Evolutionary conservation across 2,888 invertebrate genomes (phyloP), one percentile per base, ranked within the genome.

Genomic region (Siphlonurus alternatus): DNA sequence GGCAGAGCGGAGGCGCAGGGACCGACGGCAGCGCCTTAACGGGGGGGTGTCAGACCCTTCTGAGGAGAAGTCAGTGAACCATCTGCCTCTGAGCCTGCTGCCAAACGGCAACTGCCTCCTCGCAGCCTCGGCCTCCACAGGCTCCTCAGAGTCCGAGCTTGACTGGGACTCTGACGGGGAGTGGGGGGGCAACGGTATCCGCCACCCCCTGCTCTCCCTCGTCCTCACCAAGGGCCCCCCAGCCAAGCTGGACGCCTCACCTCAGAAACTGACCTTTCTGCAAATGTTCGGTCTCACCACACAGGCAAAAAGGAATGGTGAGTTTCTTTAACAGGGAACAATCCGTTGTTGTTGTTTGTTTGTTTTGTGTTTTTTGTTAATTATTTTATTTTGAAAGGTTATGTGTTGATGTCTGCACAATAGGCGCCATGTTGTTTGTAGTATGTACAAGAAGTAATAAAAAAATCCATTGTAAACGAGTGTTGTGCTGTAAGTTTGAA

Each of bases 201-300:
- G 62, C 19, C 51, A 62, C 18, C 65, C 56, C 25, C 23, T 65
- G 1, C 38, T 61, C 20, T 24, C 64, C 78, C n/a, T 77, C 76
- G 74, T 64, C 54, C 81, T 85, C 23, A 82, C 81, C 60, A 79
- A 81, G 67, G 81, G 77, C 65, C 78, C 77, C 65, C 80, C 80
- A 5, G 74, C 76, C n/a, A 77, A 78, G 67, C 72, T 77, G 20
- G 79, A 80, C 67, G 74, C 76, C 64, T 75, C 76, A 18, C 75
- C 78, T 25, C 76, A 78, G 61, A 82, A 87, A 72, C 72, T 81
- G 19, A 76, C 81, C 19, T 87, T 87, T 72, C 76, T 87, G 63
- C 78, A 82, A 24, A 77, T 80, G 68, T 82, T 87, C 67, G 81
- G 79, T 62, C 74, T 87, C 65, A 84, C 83, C 5, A 83, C 86